Conservation (phyloP, 2,113 vertebrate species). For the Phalacrocorax carbo region DNA sequence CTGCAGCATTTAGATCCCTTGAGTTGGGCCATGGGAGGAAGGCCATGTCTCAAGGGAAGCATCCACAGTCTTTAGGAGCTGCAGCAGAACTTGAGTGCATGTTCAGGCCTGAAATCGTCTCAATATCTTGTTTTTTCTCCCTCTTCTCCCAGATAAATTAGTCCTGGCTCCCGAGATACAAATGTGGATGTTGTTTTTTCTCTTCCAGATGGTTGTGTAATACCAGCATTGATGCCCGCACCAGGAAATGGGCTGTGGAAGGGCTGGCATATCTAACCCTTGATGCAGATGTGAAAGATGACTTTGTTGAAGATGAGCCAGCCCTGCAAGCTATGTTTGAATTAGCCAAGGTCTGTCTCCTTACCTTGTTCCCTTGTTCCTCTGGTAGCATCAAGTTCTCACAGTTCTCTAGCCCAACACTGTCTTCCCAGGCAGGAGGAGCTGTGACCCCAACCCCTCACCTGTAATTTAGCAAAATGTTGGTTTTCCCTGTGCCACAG, state of each 20-base stretch:
- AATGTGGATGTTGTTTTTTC: neutral
- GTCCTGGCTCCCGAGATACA: neutral
- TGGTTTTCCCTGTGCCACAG: neutral
- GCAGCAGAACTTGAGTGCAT: neutral
- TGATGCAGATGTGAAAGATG: constrained; percentile 97
- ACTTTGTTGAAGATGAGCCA: constrained; percentile 92
- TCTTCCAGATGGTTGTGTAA: constrained; percentile 91
- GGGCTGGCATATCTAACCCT: constrained; percentile 94
- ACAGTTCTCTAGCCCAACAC: neutral
- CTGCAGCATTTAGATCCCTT: neutral
- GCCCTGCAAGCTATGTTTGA: constrained; percentile 97
- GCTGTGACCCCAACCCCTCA: neutral
- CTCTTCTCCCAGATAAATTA: neutral
- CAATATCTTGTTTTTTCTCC: neutral
- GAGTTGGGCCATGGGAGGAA: neutral
- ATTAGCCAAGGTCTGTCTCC: constrained; percentile 83
- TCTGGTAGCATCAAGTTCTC: neutral
- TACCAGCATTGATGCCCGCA: constrained; percentile 84
- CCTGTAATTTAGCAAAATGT: neutral
- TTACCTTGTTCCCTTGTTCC: neutral
- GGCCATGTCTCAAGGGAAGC: neutral
- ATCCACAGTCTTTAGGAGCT: neutral
- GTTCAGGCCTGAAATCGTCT: neutral
- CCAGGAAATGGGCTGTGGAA: constrained; percentile 94
- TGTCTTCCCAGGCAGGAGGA: neutral